A percentile compares a stretch with the other conserved stretches of the same genome.
Conservation (phyloP, 1,140 invertebrate species). For the Hormaphis cornu region DNA sequence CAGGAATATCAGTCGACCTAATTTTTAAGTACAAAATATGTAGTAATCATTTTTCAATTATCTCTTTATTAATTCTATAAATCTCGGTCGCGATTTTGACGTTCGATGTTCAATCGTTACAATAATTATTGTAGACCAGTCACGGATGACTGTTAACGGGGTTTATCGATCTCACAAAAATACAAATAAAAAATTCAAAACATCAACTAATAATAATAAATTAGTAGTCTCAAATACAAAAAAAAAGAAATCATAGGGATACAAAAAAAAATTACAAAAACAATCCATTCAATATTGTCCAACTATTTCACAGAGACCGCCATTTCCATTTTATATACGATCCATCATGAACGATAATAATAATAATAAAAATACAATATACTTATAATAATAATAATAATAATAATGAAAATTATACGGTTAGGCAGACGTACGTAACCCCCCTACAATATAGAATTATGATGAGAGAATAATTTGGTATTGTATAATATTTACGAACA, state of each 20-base stretch:
- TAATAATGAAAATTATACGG: neutral
- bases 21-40: slow-evolving; percentile 22
- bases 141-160: neutral
- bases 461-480: neutral
- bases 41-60: neutral
- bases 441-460: neutral
- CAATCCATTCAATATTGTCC: too few relatives aligned
- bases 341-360: slow-evolving; percentile 2
- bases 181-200: neutral
- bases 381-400: neutral
- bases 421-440: slow-evolving; percentile 1
- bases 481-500: neutral
- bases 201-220: neutral
- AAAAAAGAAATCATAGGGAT: slow-evolving; percentile 11
- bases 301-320: neutral
- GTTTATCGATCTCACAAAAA: neutral
- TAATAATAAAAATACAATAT: neutral
- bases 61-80: slow-evolving; percentile 1
- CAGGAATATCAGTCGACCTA: slow-evolving; percentile 29
- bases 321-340: neutral
- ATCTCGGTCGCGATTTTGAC: neutral
- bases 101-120: neutral
- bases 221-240: neutral
- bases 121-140: neutral
- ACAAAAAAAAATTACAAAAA: neutral